Percentiles rank a stretch among this genome's conserved stretches.
These are phyloP conservation scores for Coranthus polyacanthus DNA, from an alignment of 2,797 vertebrate species.

Conservation along the genomic window DNA sequence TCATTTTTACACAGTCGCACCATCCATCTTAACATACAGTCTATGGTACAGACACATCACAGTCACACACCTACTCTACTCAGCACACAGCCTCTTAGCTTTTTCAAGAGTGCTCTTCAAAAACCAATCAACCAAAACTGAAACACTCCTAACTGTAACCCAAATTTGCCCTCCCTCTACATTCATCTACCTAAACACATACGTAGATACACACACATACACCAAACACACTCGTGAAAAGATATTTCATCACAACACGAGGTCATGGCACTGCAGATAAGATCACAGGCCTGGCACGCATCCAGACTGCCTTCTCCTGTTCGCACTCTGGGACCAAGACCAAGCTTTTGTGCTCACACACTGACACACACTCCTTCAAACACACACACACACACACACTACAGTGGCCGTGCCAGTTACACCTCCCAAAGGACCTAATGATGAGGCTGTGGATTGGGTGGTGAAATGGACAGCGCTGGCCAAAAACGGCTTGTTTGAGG, in stretches of 20 bases:
- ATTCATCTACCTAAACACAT: background rate
- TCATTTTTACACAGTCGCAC: too few relatives aligned
- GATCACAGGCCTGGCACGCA: slow-evolving; percentile 48
- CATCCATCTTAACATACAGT: too few relatives aligned
- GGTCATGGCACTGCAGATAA: slow-evolving; percentile 59
- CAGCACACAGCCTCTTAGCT: too few relatives aligned
- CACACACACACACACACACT: slow-evolving; percentile 38
- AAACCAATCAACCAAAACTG: slow-evolving; percentile 30
- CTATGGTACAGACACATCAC: slow-evolving; percentile 10
- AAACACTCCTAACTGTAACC: slow-evolving; percentile 27
- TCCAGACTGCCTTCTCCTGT: slow-evolving; percentile 49
- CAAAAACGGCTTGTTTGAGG: slow-evolving; percentile 54
- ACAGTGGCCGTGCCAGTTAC: slow-evolving; percentile 50
- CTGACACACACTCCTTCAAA: slow-evolving; percentile 25
- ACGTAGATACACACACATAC: background rate
- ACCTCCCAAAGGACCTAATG: slow-evolving; percentile 52
- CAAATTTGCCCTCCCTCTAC: slow-evolving; percentile 29
- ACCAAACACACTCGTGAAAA: slow-evolving; percentile 33
- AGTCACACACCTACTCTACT: background rate
- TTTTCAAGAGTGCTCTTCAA: slow-evolving; percentile 25
- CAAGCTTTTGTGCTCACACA: slow-evolving; percentile 27
- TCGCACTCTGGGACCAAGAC: slow-evolving; percentile 46
- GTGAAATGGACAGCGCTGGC: slow-evolving; percentile 38
- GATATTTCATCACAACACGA: slow-evolving; percentile 58
- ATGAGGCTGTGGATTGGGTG: slow-evolving; percentile 49